These are phyloP conservation scores for Lophotis ruficrista DNA, from an alignment of 2,113 vertebrate genomes.

Conservation along the genomic window DNA sequence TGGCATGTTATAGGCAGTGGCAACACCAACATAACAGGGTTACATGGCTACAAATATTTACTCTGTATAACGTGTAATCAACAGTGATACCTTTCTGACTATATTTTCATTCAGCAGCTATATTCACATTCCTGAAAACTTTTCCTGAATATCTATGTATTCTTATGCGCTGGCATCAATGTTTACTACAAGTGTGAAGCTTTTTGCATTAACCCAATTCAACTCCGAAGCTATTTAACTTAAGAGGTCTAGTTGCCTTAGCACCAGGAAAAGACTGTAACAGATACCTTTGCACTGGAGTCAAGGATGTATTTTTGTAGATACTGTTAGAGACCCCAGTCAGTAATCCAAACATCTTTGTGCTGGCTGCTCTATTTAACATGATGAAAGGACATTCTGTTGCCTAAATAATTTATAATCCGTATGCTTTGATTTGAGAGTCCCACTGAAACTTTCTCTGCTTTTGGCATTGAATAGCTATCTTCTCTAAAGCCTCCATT, in stretches of 20 bases:
- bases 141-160: background rate
- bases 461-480: background rate
- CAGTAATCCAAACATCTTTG: background rate
- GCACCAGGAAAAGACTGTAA: background rate
- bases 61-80: background rate
- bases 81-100: background rate
- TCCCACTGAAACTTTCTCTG: background rate
- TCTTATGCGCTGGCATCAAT: background rate
- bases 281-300: background rate
- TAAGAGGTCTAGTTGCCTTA: background rate
- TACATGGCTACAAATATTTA: background rate
- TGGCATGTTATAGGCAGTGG: background rate
- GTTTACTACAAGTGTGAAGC: background rate
- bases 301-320: background rate
- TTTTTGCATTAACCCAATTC: background rate
- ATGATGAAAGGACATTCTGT: background rate
- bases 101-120: background rate
- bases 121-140: background rate
- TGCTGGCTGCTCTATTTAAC: background rate
- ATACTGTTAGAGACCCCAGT: background rate
- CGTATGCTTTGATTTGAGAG: background rate
- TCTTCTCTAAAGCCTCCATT: slow-evolving; percentile 13
- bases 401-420: background rate
- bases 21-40: background rate
- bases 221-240: background rate